Base-by-base conservation (phyloP, 2,113 vertebrate genomes). In the Crotalus horridus region DNA sequence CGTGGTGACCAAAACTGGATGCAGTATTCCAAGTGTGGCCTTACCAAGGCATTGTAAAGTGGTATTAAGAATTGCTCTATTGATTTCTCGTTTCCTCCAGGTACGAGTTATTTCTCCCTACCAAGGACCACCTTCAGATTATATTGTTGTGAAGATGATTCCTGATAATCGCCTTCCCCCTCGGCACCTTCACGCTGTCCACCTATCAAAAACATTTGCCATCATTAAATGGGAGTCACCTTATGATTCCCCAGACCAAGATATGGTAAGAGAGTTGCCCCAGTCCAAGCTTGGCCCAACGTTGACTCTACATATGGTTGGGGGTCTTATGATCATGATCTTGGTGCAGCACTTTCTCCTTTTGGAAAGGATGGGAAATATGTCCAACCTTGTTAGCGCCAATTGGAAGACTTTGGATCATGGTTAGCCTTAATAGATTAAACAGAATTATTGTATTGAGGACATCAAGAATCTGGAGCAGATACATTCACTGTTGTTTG, bases 161-260 rank as follows among this genome's bases (percentile, higher is more conserved):
- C 99, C 99, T 0, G 99, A 98, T n/a, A 99, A 98, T 96, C 95
- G 99, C 74, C 98, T 99, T 26, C 99, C 99, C 0, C 99, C 99
- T 21, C 98, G 99, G 23, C 99, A 99, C 95, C 98, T 99, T 24
- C 99, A 99, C 17, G 94, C 97, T 0, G 98, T 99, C 74, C 97
- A 39, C 33, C 97, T 97, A 0, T 98, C 97, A 0, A 98, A 98
- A 94, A 99, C 98, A 0, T 98, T 98, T 0, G 98, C 98, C 0
- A 96, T 97, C 87, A 97, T 99, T 87, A 99, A 99, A 94, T 99
- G 99, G 99, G 99, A 99, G 93, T 98, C 99, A 0, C 99, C 99
- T 0, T 99, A 99, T 0, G 99, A 99, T 95, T 97, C 98, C 0
- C 99, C 99, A 0, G 98, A 98, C 96, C 91, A 97, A 89, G 97